Base-by-base conservation (phyloP, 2,113 vertebrate species). In the Scytalopus superciliaris region DNA sequence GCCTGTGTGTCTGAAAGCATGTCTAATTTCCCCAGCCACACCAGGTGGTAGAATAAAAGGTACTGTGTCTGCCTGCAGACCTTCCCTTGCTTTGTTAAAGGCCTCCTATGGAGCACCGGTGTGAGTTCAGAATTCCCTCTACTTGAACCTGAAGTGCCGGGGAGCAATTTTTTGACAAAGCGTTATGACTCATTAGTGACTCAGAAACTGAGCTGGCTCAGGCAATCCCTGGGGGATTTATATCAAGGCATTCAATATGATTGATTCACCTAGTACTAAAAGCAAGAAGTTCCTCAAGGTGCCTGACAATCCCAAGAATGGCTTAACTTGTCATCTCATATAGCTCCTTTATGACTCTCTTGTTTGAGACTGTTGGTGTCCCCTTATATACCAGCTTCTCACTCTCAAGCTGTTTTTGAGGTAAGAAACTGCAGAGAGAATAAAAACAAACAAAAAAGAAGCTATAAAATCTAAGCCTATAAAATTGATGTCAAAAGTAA, bases 111-210 rank as follows among this genome's bases (percentile, higher is more conserved):
- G 93, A 94, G 91, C 84, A 84, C 21, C 3, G 3, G 57, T 92
- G 77, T 89, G 95, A 92, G 87, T 96, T 89, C 87, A 95, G 60
- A 95, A 92, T 97, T 96, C 91, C 91, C 81, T 93, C 81, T 76
- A 56, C 91, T 94, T 92, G 87, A 92, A 94, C 84, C 63, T 94
- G 81, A 95, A 96, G 94, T 89, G 74, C 94, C 72, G 57, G 82
- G 82, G 90, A 97, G 74, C 87, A 96, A 72, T 93, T 97, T 94
- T 87, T 85, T 94, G 87, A 95, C 94, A 96, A 93, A 97, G 87
- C 49, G 40, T 93, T 95, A 82, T 91, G 87, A 97, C 52, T 96
- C 87, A 96, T 96, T 96, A 96, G 89, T 89, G 76, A 93, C 94
- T 93, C 84, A 92, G 91, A 87, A 88, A 83, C 84, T 49, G 84